phyloP scores from a whole-genome alignment of 2,797 vertebrate species.

The Sciurus vulgaris region DNA sequence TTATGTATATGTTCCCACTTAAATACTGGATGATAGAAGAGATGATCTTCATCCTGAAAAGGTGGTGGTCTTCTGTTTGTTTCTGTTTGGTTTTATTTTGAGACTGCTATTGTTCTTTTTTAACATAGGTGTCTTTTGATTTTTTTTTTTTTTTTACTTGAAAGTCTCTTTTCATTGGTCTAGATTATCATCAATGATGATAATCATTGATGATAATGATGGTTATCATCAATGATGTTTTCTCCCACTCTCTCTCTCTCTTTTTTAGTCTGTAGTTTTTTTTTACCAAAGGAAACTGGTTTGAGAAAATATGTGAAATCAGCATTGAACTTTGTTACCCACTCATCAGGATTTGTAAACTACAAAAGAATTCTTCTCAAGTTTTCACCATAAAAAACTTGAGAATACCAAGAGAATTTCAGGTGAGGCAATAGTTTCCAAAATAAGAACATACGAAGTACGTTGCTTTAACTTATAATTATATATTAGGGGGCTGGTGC shows the following conservation, averaged over 20 bases:
- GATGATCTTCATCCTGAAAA: neutral
- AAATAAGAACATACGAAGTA: conserved; percentile 46
- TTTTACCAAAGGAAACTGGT: neutral
- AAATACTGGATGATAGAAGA: neutral
- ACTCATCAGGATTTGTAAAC: conserved; percentile 50
- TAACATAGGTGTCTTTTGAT: neutral
- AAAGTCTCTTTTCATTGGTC: neutral
- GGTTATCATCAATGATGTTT: neutral
- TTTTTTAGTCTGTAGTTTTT: conserved; percentile 31
- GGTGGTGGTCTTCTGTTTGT: neutral
- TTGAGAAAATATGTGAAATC: conserved; percentile 65
- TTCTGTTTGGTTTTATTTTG: conserved; percentile 29
- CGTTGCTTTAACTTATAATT: conserved; percentile 32
- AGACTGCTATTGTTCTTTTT: neutral
- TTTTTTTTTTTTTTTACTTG: neutral
- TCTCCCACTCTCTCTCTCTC: neutral
- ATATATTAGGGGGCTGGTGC: neutral
- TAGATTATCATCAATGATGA: neutral
- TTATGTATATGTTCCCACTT: neutral
- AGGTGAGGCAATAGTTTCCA: conserved; percentile 60
- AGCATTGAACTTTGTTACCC: conserved; percentile 52
- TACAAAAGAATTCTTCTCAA: neutral
- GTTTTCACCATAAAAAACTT: conserved; percentile 24
- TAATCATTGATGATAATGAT: too few species aligned
- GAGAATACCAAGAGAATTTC: conserved; percentile 61